Evolutionary conservation across 2,797 vertebrate genomes (phyloP), one percentile per base, ranked within the genome.

Genomic region (Pteronotus mesoamericanus): DNA sequence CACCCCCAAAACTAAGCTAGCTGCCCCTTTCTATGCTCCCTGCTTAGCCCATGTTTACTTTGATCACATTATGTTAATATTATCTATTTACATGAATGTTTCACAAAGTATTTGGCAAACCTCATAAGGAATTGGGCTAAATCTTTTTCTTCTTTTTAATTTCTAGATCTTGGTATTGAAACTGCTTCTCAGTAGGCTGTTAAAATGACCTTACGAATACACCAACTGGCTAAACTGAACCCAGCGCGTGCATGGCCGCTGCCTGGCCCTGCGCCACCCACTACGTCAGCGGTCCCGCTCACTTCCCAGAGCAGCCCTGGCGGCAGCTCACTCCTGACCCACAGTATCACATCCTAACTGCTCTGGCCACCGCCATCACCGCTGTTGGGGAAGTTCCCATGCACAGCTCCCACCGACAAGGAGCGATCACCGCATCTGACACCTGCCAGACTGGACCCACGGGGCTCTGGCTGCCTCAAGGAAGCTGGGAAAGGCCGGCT

Each of bases 331-430:
- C 14, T 64, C 5, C 3, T 26, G 7, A 32, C 3, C 46, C 61
- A 22, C 10, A 5, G 24, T 34, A 26, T n/a, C 44, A 9, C 10
- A 5, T 22, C 15, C 55, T 9, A 3, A 39, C 32, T 3, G 21
- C 61, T 11, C 3, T 0, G 0, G 37, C 26, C n/a, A 29, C 34
- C 18, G 48, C 10, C 4, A n/a, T 34, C 10, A 55, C 21, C 26
- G 29, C 14, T 2, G 4, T 64, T n/a, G 2, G 11, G 11, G 15
- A 14, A 16, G 32, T 39, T 26, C 42, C 21, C 75, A 26, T 8
- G 18, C 18, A 24, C n/a, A 85, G 44, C 9, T 66, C 68, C 2
- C 1, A 19, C 22, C 39, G 26, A 59, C 19, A 26, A 29, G 59
- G 24, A 44, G 34, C 19, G 29, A 14, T 19, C 14, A 7, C n/a